phyloP scores from a whole-genome alignment of 2,113 vertebrate genomes.

The Pitta sordida region DNA sequence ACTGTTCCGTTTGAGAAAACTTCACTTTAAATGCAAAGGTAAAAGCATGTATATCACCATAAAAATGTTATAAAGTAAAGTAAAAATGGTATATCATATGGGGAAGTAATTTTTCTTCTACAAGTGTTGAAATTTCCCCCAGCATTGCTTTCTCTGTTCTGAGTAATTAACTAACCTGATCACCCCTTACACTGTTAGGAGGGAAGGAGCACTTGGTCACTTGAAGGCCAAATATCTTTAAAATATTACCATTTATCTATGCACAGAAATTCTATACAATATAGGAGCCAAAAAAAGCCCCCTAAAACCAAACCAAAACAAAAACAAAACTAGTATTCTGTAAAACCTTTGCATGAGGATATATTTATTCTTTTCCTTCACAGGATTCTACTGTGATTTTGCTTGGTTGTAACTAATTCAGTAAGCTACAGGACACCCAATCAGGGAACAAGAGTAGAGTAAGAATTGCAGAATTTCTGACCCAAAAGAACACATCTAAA shows the following conservation, averaged over 20 bases:
- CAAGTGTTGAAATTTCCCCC: background rate
- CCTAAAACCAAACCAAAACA: no score
- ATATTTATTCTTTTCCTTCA: background rate
- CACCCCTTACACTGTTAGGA: background rate
- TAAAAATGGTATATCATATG: background rate
- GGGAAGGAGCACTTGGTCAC: background rate
- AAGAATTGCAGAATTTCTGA: background rate
- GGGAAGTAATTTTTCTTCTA: background rate
- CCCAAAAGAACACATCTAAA: background rate
- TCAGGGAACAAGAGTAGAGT: background rate
- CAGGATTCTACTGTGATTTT: background rate
- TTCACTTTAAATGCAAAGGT: background rate
- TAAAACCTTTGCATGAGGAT: background rate
- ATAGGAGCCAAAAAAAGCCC: background rate
- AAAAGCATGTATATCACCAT: background rate
- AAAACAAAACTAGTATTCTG: no score
- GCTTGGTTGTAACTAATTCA: background rate
- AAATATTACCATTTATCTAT: background rate
- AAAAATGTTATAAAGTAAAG: background rate
- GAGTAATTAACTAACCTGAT: background rate
- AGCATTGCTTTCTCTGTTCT: background rate
- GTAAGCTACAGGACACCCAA: background rate
- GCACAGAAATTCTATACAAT: background rate
- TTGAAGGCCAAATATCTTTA: background rate
- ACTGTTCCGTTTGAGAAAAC: background rate